A percentile compares a stretch with the other conserved stretches of the same genome.
Conservation (phyloP, 1,140 invertebrate genomes). For the Drosophila tani region DNA sequence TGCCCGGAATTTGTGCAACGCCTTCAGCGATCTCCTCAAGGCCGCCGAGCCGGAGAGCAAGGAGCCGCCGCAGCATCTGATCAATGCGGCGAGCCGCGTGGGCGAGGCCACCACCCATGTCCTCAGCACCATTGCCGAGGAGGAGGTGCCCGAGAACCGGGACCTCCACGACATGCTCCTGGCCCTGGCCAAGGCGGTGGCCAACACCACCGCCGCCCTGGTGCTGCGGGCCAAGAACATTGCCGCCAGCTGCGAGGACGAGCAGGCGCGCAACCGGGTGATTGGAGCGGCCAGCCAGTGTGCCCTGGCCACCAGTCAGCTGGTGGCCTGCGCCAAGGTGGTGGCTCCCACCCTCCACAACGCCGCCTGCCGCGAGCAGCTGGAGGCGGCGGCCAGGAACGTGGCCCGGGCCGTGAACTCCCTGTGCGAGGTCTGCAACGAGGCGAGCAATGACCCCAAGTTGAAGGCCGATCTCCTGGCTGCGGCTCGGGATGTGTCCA, state of each 20-base stretch:
- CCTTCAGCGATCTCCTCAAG: constrained; percentile 97
- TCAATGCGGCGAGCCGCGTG: constrained; percentile 97
- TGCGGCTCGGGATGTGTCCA: constrained; percentile 95
- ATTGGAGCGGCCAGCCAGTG: constrained; percentile 98
- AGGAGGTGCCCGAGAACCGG: constrained; percentile 92
- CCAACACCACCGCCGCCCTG: constrained; percentile 97
- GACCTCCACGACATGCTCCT: constrained; percentile 94
- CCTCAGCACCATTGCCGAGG: constrained; percentile 97
- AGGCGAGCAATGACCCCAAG: constrained; percentile 88
- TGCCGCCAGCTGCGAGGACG: constrained; percentile 93
- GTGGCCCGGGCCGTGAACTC: constrained; percentile 96
- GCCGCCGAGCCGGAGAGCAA: constrained; percentile 97
- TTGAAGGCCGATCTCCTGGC: constrained; percentile 91
- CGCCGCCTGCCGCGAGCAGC: constrained; percentile 96
- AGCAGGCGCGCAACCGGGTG: constrained; percentile 93
- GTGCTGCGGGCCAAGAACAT: constrained; percentile 98
- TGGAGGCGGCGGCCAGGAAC: constrained; percentile 96
- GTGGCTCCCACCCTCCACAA: constrained; percentile 94
- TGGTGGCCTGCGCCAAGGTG: constrained; percentile 99
- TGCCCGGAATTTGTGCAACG: constrained; percentile 94
- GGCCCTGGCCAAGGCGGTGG: constrained; percentile 96
- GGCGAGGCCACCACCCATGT: constrained; percentile 98
- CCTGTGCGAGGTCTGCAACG: constrained; percentile 94
- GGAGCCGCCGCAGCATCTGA: constrained; percentile 96
- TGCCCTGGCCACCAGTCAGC: constrained; percentile 97